A percentile compares a stretch with the other conserved stretches of the same genome.
phyloP scores from a whole-genome alignment of 35 echinoderm and acorn worm species.

The Ptychodera flava region DNA sequence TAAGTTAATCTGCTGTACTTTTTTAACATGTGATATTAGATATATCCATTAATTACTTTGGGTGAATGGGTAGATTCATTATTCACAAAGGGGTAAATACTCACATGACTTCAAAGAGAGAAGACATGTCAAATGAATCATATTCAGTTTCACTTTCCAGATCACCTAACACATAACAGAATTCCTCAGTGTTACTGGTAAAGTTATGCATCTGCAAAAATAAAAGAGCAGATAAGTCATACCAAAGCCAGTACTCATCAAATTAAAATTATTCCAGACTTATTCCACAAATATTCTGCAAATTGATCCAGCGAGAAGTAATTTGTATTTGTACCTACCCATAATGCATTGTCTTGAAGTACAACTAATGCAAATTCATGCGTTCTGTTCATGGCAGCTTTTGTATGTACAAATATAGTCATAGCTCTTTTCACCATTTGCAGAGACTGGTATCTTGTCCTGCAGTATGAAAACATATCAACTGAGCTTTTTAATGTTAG shows the following conservation, averaged over 20 bases:
- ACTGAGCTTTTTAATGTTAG: too few relatives aligned
- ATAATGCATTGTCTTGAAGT: slow-evolving; percentile 77
- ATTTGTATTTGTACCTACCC: slow-evolving; percentile 91
- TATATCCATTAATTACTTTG: too few relatives aligned
- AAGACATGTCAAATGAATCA: slow-evolving; percentile 64
- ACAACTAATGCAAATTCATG: slow-evolving; percentile 92
- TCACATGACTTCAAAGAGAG: slow-evolving; percentile 88
- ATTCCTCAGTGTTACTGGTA: slow-evolving; percentile 71
- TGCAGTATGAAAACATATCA: slow-evolving; percentile 11
- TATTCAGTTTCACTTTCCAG: slow-evolving; percentile 61
- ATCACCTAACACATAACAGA: slow-evolving; percentile 69
- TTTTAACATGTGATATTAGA: too few relatives aligned
- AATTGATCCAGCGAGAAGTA: not conserved
- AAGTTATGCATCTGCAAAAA: slow-evolving; percentile 75
- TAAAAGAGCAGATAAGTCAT: not conserved
- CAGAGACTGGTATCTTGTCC: not conserved
- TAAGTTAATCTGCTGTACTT: too few relatives aligned
- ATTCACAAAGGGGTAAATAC: slow-evolving; percentile 17
- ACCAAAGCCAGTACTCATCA: not conserved
- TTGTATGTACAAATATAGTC: slow-evolving; percentile 68
- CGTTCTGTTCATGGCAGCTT: slow-evolving; percentile 54
- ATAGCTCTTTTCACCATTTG: slow-evolving; percentile 60
- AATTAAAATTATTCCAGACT: not conserved
- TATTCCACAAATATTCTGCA: not conserved
- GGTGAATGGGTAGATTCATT: too few relatives aligned